Conservation (phyloP, 2,888 invertebrate genomes). For the Eupelmus urozonus region DNA sequence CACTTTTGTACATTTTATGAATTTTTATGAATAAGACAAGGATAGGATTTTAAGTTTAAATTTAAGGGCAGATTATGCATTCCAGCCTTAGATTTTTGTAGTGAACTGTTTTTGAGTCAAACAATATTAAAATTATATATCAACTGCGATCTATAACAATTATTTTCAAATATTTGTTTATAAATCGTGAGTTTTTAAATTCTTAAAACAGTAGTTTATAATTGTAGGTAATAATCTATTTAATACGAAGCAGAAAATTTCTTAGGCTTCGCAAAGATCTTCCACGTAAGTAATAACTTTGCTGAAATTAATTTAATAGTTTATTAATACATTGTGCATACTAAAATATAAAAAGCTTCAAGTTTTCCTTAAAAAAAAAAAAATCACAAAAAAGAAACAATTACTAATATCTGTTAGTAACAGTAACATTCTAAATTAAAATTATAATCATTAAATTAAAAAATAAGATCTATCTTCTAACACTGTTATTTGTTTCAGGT, state of each 20-base stretch:
- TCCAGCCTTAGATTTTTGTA: too few species aligned
- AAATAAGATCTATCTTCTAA: not conserved
- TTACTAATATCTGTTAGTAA: not conserved
- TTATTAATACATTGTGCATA: constrained; percentile 24
- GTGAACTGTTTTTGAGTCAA: too few species aligned
- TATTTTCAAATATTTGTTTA: too few species aligned
- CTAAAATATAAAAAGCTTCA: constrained; percentile 29
- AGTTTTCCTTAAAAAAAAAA: constrained; percentile 14
- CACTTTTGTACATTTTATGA: too few species aligned
- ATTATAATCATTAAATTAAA: not conserved
- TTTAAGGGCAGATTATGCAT: too few species aligned
- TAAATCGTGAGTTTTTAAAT: too few species aligned
- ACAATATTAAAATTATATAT: too few species aligned
- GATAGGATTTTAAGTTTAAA: too few species aligned
- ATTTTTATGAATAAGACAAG: too few species aligned
- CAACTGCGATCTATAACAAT: too few species aligned
- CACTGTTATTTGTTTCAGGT: constrained; percentile 69
- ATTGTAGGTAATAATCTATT: constrained; percentile 70
- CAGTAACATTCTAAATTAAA: constrained; percentile 30
- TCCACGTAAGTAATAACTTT: constrained; percentile 66
- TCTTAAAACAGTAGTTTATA: constrained; percentile 58
- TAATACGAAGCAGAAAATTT: constrained; percentile 69
- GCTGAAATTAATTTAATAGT: constrained; percentile 40
- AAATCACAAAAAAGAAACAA: not conserved
- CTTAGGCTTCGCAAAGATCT: constrained; percentile 65